A percentile compares a stretch with the other conserved stretches of the same genome.
Evolutionary conservation across 2,797 vertebrate species (phyloP).

Genomic region (Propithecus deckenii): DNA sequence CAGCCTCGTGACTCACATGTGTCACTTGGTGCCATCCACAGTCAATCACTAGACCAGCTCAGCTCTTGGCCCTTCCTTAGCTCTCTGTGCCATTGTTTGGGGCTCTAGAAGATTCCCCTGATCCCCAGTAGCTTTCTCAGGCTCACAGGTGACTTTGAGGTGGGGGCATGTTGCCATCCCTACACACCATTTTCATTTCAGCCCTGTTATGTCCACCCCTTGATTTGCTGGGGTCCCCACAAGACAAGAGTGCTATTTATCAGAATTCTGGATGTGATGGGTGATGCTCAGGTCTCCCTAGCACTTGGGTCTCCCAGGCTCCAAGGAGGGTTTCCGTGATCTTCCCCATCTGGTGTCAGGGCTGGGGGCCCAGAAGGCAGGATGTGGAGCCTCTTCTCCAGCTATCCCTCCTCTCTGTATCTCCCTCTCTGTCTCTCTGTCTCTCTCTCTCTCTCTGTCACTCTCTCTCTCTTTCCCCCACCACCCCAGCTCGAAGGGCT

Average conservation of each 20-base stretch:
- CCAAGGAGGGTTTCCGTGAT: not conserved
- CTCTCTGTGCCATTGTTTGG: not conserved
- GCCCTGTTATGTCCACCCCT: fast-evolving
- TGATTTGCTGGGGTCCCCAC: fast-evolving
- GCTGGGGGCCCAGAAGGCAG: not conserved
- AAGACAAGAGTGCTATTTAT: not conserved
- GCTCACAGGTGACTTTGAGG: not conserved
- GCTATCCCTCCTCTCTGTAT: no score
- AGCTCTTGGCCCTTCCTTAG: not conserved
- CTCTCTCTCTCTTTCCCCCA: not conserved
- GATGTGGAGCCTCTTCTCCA: no score
- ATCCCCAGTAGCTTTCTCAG: not conserved
- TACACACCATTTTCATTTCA: fast-evolving
- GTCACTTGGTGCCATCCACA: not conserved
- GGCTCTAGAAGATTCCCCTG: not conserved
- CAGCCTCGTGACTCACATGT: not conserved
- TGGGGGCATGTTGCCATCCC: fast-evolving
- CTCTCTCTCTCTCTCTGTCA: fast-evolving
- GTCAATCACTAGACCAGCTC: fast-evolving
- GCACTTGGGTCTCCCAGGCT: not conserved
- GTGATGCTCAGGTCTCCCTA: not conserved
- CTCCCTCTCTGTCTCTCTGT: no score
- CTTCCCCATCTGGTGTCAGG: no score
- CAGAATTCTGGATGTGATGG: not conserved
- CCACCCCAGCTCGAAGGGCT: not conserved